phyloP scores from a whole-genome alignment of 2,888 invertebrate species.

The Trypoxylon attenuatum region DNA sequence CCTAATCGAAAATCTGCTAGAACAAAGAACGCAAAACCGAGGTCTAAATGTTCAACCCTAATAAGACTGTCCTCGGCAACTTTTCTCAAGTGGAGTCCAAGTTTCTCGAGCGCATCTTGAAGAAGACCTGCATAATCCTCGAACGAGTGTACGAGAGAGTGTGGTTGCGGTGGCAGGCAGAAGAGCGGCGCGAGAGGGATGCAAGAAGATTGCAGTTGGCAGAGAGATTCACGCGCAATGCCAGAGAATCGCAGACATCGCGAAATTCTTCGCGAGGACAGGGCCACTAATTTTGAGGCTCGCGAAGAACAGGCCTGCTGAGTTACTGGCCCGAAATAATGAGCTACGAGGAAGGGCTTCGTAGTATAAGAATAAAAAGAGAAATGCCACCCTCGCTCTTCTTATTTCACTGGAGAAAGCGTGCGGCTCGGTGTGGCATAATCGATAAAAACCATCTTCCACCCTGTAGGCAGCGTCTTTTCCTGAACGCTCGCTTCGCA shows the following conservation, averaged over 20 bases:
- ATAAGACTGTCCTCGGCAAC: too few relatives aligned
- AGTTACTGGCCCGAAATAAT: not conserved
- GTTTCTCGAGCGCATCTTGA: too few relatives aligned
- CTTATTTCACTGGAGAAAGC: slow-evolving; percentile 31
- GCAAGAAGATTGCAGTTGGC: slow-evolving; percentile 40
- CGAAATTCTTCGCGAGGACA: slow-evolving; percentile 28
- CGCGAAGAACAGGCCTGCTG: not conserved
- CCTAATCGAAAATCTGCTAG: too few relatives aligned
- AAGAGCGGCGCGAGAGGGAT: not conserved
- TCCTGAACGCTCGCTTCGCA: not conserved
- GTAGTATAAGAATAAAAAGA: too few relatives aligned
- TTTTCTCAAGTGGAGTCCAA: too few relatives aligned
- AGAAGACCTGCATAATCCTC: too few relatives aligned
- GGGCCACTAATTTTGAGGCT: slow-evolving; percentile 13
- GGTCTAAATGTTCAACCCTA: too few relatives aligned
- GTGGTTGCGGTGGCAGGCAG: not conserved
- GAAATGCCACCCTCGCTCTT: slow-evolving; percentile 20
- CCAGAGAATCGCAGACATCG: slow-evolving; percentile 45
- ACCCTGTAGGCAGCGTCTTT: not conserved
- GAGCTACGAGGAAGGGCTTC: not conserved
- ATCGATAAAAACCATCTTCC: slow-evolving; percentile 48
- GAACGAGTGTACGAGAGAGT: too few relatives aligned
- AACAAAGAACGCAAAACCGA: too few relatives aligned
- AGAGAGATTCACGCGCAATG: slow-evolving; percentile 47
- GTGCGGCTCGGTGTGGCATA: slow-evolving; percentile 36